Conservation (phyloP, 2,797 vertebrate species). For the Octomys mimax region DNA sequence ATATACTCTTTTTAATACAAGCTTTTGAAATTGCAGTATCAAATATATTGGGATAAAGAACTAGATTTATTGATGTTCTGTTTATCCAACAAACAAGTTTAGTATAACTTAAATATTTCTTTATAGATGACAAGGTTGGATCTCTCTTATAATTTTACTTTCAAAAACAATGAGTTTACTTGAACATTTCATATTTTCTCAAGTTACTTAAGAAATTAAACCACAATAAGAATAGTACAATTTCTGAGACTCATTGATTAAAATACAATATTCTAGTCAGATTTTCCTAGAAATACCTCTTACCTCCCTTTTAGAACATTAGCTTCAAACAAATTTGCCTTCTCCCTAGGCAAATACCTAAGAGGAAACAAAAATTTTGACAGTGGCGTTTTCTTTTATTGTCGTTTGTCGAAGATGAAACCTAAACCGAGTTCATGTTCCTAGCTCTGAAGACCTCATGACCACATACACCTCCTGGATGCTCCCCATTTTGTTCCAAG, state of each 20-base stretch:
- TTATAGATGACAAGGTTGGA: background rate
- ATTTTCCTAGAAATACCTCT: background rate
- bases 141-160: background rate
- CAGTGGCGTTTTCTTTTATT: background rate
- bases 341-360: background rate
- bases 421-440: background rate
- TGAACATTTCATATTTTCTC: background rate
- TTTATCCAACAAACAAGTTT: background rate
- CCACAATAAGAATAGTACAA: background rate
- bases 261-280: background rate
- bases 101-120: background rate
- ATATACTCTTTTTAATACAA: background rate
- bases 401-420: background rate
- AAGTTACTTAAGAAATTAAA: constrained; percentile 34
- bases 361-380: background rate
- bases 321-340: background rate
- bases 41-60: background rate
- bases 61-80: background rate
- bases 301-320: background rate
- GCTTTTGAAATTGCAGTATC: background rate
- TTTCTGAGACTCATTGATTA: background rate
- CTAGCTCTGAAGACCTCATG: background rate
- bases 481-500: background rate
- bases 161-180: background rate
- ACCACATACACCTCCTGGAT: background rate